Base-by-base conservation (phyloP, 2,797 vertebrate genomes). In the Rhinella marina region DNA sequence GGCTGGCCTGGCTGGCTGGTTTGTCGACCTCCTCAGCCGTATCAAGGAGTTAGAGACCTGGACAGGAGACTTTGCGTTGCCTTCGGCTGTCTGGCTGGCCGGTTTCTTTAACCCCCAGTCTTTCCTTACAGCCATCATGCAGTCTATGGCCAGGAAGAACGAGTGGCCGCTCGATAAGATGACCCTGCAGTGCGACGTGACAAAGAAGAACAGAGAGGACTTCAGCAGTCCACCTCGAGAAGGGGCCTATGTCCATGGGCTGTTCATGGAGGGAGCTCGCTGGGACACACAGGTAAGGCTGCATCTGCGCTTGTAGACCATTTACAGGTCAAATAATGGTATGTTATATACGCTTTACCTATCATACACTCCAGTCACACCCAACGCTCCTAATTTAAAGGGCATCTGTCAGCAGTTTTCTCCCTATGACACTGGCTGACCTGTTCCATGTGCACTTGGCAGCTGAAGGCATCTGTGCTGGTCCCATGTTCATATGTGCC, bases 31-130 rank as follows among this genome's bases (percentile, higher is more conserved):
- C 54, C 94, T 98, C n/a, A 91, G 81, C 66, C 94, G 97, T 90
- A 97, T 98, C 92, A 97, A 93, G 87, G 97, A 99, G 92, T 93
- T 99, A 72, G 98, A 99, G 78, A 90, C 90, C 41, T 99, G 98
- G 98, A 96, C 94, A 0, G 91, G 94, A 0, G 97, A 99, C 92
- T 99, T 99, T 32, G 83, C 91, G 48, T 91, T 99, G 29, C 98
- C 97, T 3, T 92, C 96, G 0, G 91, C 91, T 0, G 96, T 99
- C 87, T 99, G 98, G 98, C 93, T 99, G 0, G 94, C 97, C 0
- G 98, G 98, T 11, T 96, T 99, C 93, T 99, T 99, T 92, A 99
- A 97, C 91, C 98, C 98, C 0, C 98, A 99, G 94, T 97, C 97
- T 78, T 97, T 99, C 91, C 95, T 99, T 90, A 99, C 97, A 0